A percentile compares a stretch with the other conserved stretches of the same genome.
Conservation (phyloP, 1,140 invertebrate species). For the Cydia amplana region DNA sequence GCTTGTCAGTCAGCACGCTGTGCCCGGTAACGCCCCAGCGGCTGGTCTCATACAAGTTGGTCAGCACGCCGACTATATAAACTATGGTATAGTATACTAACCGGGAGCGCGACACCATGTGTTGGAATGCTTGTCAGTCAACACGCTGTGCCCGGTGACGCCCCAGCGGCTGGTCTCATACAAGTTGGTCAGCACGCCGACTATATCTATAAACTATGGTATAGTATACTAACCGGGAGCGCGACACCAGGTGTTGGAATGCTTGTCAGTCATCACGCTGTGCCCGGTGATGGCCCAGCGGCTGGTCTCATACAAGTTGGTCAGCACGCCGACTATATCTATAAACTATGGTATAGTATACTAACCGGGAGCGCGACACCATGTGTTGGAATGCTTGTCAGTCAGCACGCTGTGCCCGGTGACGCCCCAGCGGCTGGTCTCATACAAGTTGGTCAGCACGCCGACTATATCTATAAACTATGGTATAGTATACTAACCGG, state of each 20-base stretch:
- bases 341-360: neutral
- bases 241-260: slow-evolving; percentile 82
- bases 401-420: slow-evolving; percentile 82
- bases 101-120: slow-evolving; percentile 83
- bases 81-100: slow-evolving; percentile 47
- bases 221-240: slow-evolving; percentile 80
- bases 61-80: slow-evolving; percentile 55
- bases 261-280: slow-evolving; percentile 83
- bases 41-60: slow-evolving; percentile 79
- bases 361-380: slow-evolving; percentile 82
- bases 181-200: slow-evolving; percentile 75
- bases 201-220: slow-evolving; percentile 35
- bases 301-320: slow-evolving; percentile 80
- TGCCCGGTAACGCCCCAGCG: slow-evolving; percentile 80
- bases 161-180: slow-evolving; percentile 81
- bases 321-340: slow-evolving; percentile 56
- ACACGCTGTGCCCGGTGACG: slow-evolving; percentile 79
- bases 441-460: slow-evolving; percentile 81
- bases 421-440: slow-evolving; percentile 77
- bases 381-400: slow-evolving; percentile 83
- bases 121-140: slow-evolving; percentile 83
- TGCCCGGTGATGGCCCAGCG: slow-evolving; percentile 80
- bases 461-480: slow-evolving; percentile 43
- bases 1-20: slow-evolving; percentile 83
- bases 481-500: slow-evolving; percentile 72